phyloP scores from a whole-genome alignment of 2,797 vertebrate genomes.

The Odontamblyopus lacepedii region DNA sequence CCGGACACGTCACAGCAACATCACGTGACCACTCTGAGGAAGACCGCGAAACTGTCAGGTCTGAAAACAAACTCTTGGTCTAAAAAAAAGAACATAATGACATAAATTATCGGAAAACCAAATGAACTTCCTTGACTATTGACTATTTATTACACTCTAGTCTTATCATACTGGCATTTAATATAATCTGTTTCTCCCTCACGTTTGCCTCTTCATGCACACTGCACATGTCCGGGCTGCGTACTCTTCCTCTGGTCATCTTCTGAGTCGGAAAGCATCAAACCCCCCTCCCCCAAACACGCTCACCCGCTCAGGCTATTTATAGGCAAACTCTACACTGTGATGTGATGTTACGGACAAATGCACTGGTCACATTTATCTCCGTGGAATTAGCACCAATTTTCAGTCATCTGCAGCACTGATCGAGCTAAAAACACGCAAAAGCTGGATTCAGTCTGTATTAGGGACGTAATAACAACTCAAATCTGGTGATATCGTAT shows the following conservation, averaged over 20 bases:
- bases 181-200: not conserved
- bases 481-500: too few relatives aligned
- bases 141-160: too few relatives aligned
- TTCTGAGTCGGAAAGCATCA: slow-evolving; percentile 27
- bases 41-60: too few relatives aligned
- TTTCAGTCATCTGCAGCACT: not conserved
- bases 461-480: too few relatives aligned
- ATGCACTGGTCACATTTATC: slow-evolving; percentile 31
- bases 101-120: too few relatives aligned
- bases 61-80: too few relatives aligned
- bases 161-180: not conserved
- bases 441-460: too few relatives aligned
- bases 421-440: not conserved
- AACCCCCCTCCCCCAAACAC: slow-evolving; percentile 17
- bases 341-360: slow-evolving; percentile 12
- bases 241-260: slow-evolving; percentile 42
- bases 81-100: too few relatives aligned
- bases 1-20: too few relatives aligned
- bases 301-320: slow-evolving; percentile 55
- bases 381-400: slow-evolving; percentile 17
- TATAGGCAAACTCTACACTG: slow-evolving; percentile 58
- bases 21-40: too few relatives aligned
- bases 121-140: too few relatives aligned
- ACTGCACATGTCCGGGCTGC: not conserved
- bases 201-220: slow-evolving; percentile 2